A percentile compares a stretch with the other conserved stretches of the same genome.
Evolutionary conservation across 2,113 vertebrate species (phyloP).

Genomic region (Tyto alba): DNA sequence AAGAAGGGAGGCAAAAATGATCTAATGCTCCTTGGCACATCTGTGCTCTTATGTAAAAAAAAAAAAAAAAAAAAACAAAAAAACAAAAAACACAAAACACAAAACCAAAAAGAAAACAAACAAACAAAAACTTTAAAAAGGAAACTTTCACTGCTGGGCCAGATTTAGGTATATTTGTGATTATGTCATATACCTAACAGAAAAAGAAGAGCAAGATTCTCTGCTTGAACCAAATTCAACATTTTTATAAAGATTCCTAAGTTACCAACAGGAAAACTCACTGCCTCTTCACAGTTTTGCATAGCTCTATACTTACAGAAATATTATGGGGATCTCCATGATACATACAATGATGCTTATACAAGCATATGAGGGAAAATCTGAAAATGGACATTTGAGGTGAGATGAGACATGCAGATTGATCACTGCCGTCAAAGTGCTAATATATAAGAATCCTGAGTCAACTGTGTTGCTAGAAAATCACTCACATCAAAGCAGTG

Average conservation of each 20-base stretch:
- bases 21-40: background rate
- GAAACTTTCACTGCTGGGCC: background rate
- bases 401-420: background rate
- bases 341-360: background rate
- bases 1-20: background rate
- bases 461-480: background rate
- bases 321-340: background rate
- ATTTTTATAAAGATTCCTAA: background rate
- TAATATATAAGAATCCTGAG: background rate
- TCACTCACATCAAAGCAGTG: accelerated
- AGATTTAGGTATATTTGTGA: background rate
- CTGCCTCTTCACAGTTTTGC: background rate
- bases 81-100: too few species aligned
- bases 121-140: background rate
- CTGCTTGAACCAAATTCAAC: background rate
- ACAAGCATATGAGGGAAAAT: background rate
- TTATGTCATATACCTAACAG: background rate
- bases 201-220: background rate
- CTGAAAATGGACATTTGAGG: background rate
- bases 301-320: background rate
- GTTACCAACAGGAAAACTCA: background rate
- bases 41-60: background rate
- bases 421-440: background rate
- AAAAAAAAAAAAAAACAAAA: background rate
- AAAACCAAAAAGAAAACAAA: background rate